Evolutionary conservation across 2,797 vertebrate species (phyloP).

Genomic region (Pelobates cultripes): DNA sequence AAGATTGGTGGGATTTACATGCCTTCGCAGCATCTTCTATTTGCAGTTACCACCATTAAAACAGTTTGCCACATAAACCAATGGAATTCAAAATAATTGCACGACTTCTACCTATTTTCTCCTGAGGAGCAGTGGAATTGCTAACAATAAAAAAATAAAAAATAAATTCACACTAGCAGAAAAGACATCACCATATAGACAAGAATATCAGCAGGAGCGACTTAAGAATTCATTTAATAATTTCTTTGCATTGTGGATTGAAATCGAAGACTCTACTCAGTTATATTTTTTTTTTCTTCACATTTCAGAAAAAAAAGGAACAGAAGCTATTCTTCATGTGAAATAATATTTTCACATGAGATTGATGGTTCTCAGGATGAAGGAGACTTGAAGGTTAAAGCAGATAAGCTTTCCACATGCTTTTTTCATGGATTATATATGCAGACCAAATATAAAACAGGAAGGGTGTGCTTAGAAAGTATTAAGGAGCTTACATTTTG

Average conservation of each 20-base stretch:
- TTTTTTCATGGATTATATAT: constrained; percentile 52
- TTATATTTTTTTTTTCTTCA: constrained; percentile 29
- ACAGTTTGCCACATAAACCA: no score
- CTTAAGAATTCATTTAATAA: constrained; percentile 15
- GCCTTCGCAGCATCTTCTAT: no score
- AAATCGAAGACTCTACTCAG: constrained; percentile 52
- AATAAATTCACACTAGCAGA: neutral
- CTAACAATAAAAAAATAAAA: neutral
- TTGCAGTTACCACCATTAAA: no score
- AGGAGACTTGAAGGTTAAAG: constrained; percentile 72
- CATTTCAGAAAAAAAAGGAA: constrained; percentile 32
- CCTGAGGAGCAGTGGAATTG: neutral
- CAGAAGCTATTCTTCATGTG: constrained; percentile 48
- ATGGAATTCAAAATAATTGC: no score
- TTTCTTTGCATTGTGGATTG: constrained; percentile 39
- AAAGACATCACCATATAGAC: neutral
- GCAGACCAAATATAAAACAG: neutral
- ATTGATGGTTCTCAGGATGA: constrained; percentile 69
- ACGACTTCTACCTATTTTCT: no score
- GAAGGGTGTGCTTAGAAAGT: neutral
- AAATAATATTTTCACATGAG: constrained; percentile 60
- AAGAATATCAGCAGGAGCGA: neutral
- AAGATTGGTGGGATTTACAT: no score
- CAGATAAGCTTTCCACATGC: constrained; percentile 40
- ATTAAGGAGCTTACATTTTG: neutral